Conservation (phyloP, 2,797 vertebrate species). For the Ispidina picta region DNA sequence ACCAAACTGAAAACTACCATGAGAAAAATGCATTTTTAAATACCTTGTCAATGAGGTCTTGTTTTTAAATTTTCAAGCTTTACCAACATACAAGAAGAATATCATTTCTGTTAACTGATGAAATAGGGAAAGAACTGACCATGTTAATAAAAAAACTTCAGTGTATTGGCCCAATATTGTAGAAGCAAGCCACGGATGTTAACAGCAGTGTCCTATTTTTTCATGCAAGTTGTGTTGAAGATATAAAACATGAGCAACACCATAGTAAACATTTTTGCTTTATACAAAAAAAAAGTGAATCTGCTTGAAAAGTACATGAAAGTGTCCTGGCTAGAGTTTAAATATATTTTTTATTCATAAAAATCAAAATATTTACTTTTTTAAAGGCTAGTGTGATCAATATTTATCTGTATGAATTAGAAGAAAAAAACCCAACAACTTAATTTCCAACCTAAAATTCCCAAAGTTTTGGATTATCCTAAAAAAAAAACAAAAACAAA, state of each 20-base stretch:
- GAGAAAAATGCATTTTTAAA: not conserved
- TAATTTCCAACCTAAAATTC: not conserved
- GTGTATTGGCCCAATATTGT: not conserved
- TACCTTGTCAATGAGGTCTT: not conserved
- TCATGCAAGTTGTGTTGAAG: constrained; percentile 30
- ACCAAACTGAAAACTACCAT: not conserved
- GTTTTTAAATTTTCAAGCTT: not conserved
- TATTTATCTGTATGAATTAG: not conserved
- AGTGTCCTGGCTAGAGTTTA: constrained; percentile 12
- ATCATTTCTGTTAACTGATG: not conserved
- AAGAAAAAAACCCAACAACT: not conserved
- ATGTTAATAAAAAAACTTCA: not conserved
- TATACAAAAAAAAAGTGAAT: constrained; percentile 23
- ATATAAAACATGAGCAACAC: not conserved
- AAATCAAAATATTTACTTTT: constrained; percentile 9
- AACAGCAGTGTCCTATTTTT: not conserved
- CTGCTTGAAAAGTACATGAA: constrained; percentile 44
- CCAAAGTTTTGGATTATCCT: constrained; percentile 9
- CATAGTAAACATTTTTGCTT: constrained; percentile 16
- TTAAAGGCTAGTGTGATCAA: constrained; percentile 14
- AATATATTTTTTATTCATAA: constrained; percentile 21
- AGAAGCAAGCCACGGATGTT: not conserved
- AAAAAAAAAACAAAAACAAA: not conserved
- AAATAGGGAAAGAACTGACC: not conserved
- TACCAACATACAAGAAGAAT: not conserved